Evolutionary conservation across 2,113 vertebrate genomes (phyloP).

Genomic region (Cyanistes caeruleus): DNA sequence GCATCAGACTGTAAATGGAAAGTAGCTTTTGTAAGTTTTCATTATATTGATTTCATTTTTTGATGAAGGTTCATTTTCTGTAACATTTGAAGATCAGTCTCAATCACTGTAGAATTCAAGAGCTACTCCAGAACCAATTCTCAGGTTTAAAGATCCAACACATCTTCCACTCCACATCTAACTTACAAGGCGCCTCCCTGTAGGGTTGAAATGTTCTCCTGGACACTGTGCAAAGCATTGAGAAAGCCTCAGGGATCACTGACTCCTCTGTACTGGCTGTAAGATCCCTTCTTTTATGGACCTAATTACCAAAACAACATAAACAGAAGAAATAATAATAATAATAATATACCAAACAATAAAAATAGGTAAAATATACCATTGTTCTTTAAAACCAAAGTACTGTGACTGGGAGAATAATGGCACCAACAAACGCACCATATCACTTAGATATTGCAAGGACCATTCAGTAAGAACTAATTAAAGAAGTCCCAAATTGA

Average conservation of each 20-base stretch:
- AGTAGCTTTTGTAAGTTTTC: not conserved
- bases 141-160: not conserved
- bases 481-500: not conserved
- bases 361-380: not conserved
- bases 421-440: not conserved
- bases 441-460: not conserved
- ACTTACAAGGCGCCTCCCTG: not conserved
- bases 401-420: not conserved
- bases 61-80: not conserved
- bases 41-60: not conserved
- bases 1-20: not conserved
- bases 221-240: not conserved
- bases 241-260: not conserved
- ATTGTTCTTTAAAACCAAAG: not conserved
- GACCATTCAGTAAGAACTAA: not conserved
- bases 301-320: not conserved
- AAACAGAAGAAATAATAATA: not conserved
- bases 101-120: not conserved
- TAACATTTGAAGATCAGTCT: not conserved
- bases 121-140: not conserved
- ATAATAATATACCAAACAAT: not conserved
- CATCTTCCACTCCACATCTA: not conserved
- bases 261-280: not conserved
- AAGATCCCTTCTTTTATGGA: not conserved
- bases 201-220: not conserved